Evolutionary conservation across 2,113 vertebrate species (phyloP), one percentile per base, ranked within the genome.

Genomic region (Alethe diademata): DNA sequence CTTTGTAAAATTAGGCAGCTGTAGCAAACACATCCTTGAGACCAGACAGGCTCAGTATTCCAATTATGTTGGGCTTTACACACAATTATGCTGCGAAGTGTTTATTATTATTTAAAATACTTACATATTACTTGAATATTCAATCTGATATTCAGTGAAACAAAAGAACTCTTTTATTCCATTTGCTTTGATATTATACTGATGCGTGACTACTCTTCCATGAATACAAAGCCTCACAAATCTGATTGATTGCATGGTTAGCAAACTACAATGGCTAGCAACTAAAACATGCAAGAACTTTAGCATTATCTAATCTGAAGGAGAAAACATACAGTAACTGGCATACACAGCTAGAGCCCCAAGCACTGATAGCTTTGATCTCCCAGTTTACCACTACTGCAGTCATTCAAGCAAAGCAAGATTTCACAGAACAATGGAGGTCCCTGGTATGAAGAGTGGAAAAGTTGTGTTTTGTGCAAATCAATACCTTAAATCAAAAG

Each of bases 91-190:
- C 54, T 64, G 92, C 72, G 25, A 64, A 84, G 70, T 92, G 69
- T 93, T 95, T 83, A 86, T 40, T 64, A 87, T 95, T 96, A 96
- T 69, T 96, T 88, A 85, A 94, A 96, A 88, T 28, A 54, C 45
- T 95, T 97, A 64, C 16, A 88, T 86, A 58, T 53, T 92, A 94
- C 97, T 94, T 97, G 94, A 96, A 96, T 96, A 97, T 95, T 90
- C 92, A 92, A 75, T 71, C 78, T 85, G 71, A 92, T 94, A 95
- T 90, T 80, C 78, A 80, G 53, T 8, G 35, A 93, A 95, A 97
- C 82, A 97, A 83, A 96, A 96, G 58, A 96, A 96, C 17, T 18
- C 48, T 51, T 93, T 74, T 73, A n/a, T 88, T 85, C 70, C 33
- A 93, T 95, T 97, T 95, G 67, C 94, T 97, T 72, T 95, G 78